Base-by-base conservation (phyloP, 2,888 invertebrate species). In the Aplocera efformata region DNA sequence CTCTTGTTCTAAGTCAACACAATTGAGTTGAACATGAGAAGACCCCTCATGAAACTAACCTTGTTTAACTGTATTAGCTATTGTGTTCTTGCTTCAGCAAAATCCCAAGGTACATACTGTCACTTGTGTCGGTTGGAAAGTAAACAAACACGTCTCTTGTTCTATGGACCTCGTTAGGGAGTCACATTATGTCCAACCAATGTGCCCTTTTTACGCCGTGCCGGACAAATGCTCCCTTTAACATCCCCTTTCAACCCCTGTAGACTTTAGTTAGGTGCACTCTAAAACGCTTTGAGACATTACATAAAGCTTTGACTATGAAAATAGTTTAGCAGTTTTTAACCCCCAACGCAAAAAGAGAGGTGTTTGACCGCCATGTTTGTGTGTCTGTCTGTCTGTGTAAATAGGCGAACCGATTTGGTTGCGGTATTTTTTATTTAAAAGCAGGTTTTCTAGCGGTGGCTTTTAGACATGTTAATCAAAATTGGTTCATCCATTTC, bases 171-270 rank as follows among this genome's bases (percentile, higher is more conserved):
- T 57, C 65, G 55, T 66, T 63, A 66, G 59, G 59, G 55, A 44
- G 50, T 56, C 55, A 53, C 44, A 66, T 56, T 58, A 58, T 58
- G 57, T 58, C 45, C 55, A 51, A 54, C 49, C 53, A 42, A 50
- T 48, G 44, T 48, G 35, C 50, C 59, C 63, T 60, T 66, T 66
- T 66, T 56, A 60, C 57, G 49, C 50, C 50, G 49, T 37, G 42
- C 56, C 55, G 59, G 56, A 64, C 58, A 66, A 67, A 68, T 61
- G 60, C 35, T 52, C 31, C 54, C 60, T 60, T 66, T 63, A 66
- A 60, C 41, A 39, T 37, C 52, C 56, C 60, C 59, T 58, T 63
- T 61, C 59, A 58, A 58, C 41, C 54, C 52, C 40, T 40, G 44
- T 54, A 53, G 52, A 52, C 53, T 56, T 56, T 50, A 57, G 45